A percentile compares a stretch with the other conserved stretches of the same genome.
These are phyloP conservation scores for Ameiurus melas DNA, from an alignment of 2,113 vertebrate species.

Conservation along the genomic window DNA sequence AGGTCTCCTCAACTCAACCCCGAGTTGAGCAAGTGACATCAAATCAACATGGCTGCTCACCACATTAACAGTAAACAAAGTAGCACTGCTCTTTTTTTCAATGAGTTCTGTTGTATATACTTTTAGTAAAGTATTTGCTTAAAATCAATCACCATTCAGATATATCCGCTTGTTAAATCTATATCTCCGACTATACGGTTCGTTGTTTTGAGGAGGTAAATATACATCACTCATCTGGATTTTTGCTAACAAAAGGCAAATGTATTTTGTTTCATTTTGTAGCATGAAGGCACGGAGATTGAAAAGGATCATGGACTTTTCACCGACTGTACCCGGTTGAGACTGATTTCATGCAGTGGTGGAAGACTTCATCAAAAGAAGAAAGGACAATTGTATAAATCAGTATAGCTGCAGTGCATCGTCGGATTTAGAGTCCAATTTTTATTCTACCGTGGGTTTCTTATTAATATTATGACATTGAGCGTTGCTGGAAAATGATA, in stretches of 20 bases:
- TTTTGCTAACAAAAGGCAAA: background rate
- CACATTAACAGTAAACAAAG: background rate
- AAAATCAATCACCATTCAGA: background rate
- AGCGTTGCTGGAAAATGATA: background rate
- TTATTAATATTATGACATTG: background rate
- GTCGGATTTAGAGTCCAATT: background rate
- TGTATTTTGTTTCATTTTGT: background rate
- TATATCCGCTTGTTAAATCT: background rate
- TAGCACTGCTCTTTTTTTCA: too few relatives aligned
- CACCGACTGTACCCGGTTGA: too few relatives aligned
- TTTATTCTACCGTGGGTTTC: background rate
- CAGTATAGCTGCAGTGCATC: background rate
- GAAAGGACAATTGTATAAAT: too few relatives aligned
- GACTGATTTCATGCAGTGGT: too few relatives aligned
- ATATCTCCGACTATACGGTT: background rate
- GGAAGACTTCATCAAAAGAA: too few relatives aligned
- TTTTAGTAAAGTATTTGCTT: background rate
- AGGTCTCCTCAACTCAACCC: background rate
- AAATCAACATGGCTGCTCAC: background rate
- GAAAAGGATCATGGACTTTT: background rate
- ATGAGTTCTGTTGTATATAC: background rate
- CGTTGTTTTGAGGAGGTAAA: background rate
- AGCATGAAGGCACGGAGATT: background rate
- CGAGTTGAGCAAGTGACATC: background rate
- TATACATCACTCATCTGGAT: background rate